Evolutionary conservation across 2,113 vertebrate genomes (phyloP).

Genomic region (Gulo gulo): DNA sequence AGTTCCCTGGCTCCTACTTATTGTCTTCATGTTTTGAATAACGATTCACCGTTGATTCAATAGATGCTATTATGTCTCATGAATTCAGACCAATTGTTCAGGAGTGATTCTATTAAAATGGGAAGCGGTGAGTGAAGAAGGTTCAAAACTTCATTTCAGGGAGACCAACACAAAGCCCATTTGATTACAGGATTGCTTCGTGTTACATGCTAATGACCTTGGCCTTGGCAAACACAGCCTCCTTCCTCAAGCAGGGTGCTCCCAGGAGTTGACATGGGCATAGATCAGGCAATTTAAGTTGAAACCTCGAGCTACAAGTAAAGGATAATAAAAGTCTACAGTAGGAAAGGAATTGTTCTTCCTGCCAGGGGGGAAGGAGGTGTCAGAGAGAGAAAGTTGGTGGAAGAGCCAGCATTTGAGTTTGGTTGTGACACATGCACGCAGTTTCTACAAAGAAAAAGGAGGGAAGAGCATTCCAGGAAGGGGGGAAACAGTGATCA

Average conservation of each 20-base stretch:
- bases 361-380: rapidly evolving
- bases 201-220: no score
- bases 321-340: background rate
- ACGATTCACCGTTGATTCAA: background rate
- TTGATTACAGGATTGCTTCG: background rate
- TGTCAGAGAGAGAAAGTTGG: background rate
- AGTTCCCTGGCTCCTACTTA: background rate
- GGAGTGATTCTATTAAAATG: slow-evolving; percentile 5
- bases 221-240: background rate
- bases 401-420: rapidly evolving
- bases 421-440: background rate
- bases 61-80: background rate
- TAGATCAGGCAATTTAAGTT: background rate
- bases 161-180: background rate
- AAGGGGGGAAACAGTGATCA: rapidly evolving
- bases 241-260: background rate
- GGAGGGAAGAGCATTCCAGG: background rate
- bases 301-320: background rate
- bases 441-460: background rate
- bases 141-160: background rate
- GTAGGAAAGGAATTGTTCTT: background rate
- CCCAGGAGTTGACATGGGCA: rapidly evolving
- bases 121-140: background rate
- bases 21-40: background rate
- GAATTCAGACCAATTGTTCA: background rate